Conservation (phyloP, 2,888 invertebrate species). For the Fabriciana adippe region DNA sequence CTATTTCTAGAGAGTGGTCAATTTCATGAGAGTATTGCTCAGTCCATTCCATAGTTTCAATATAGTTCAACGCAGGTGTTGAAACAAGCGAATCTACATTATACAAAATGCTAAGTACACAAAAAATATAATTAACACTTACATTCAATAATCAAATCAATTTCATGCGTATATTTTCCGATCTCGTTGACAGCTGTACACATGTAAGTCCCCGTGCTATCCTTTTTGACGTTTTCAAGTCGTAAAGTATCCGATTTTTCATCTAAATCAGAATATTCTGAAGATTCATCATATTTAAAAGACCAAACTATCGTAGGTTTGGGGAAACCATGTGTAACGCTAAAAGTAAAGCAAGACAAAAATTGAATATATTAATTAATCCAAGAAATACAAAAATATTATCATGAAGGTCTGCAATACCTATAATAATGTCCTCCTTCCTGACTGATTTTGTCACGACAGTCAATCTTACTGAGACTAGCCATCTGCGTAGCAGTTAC, state of each 20-base stretch:
- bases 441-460: no score
- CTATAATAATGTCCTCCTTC: no score
- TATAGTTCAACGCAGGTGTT: no score
- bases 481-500: no score
- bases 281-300: slow-evolving; percentile 31
- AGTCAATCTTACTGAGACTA: no score
- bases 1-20: no score
- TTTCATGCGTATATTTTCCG: slow-evolving; percentile 45
- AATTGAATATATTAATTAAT: no score
- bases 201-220: slow-evolving; percentile 46
- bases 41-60: no score
- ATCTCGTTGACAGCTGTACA: slow-evolving; percentile 49
- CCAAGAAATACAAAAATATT: no score
- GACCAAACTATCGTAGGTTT: slow-evolving; percentile 46
- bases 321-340: slow-evolving; percentile 25
- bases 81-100: not conserved
- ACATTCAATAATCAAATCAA: slow-evolving; percentile 52
- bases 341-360: slow-evolving; percentile 5
- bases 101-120: not conserved
- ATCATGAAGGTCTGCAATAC: no score
- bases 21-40: no score
- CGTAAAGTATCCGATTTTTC: slow-evolving; percentile 37
- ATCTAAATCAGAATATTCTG: slow-evolving; percentile 15
- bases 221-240: slow-evolving; percentile 36
- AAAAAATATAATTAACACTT: slow-evolving; percentile 38